phyloP scores from a whole-genome alignment of 2,113 vertebrate genomes.

The Epinephelus moara region DNA sequence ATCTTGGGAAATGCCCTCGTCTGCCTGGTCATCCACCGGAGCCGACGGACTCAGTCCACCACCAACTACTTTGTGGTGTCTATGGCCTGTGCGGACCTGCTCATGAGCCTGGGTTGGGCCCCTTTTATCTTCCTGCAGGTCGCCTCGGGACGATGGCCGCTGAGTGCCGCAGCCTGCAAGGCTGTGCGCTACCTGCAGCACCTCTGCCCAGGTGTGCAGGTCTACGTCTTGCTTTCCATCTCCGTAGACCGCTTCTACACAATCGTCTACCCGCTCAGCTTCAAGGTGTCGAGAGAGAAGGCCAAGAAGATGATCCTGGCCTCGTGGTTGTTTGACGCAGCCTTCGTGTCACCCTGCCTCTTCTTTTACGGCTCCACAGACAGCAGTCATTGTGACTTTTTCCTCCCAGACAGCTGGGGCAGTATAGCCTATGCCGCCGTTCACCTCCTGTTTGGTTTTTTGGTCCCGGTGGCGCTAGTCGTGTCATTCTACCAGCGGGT shows the following conservation, averaged over 20 bases:
- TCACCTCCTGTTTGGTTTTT: constrained; percentile 88
- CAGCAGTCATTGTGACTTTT: constrained; percentile 88
- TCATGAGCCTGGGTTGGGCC: constrained; percentile 85
- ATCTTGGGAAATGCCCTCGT: constrained; percentile 92
- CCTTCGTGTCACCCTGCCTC: constrained; percentile 86
- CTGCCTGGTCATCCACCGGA: constrained; percentile 93
- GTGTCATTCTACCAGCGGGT: constrained; percentile 92
- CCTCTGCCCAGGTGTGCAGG: constrained; percentile 91
- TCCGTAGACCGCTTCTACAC: constrained; percentile 94
- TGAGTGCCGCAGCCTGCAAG: constrained; percentile 86
- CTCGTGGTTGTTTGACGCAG: constrained; percentile 88
- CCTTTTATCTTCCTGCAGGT: constrained; percentile 92
- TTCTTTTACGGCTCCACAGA: constrained; percentile 86
- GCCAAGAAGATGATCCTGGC: constrained; percentile 94
- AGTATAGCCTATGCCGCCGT: constrained; percentile 81
- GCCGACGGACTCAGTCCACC: constrained; percentile 92
- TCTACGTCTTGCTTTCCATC: constrained; percentile 92
- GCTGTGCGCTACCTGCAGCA: constrained; percentile 89
- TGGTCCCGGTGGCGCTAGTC: constrained; percentile 87
- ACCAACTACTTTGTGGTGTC: constrained; percentile 97
- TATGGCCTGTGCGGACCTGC: constrained; percentile 93
- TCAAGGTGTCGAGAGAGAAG: constrained; percentile 95
- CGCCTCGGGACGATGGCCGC: constrained; percentile 84
- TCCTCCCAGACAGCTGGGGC: constrained; percentile 88
- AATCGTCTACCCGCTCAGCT: constrained; percentile 93